Evolutionary conservation across 2,888 invertebrate species (phyloP).

Genomic region (Nomada lathburiana): DNA sequence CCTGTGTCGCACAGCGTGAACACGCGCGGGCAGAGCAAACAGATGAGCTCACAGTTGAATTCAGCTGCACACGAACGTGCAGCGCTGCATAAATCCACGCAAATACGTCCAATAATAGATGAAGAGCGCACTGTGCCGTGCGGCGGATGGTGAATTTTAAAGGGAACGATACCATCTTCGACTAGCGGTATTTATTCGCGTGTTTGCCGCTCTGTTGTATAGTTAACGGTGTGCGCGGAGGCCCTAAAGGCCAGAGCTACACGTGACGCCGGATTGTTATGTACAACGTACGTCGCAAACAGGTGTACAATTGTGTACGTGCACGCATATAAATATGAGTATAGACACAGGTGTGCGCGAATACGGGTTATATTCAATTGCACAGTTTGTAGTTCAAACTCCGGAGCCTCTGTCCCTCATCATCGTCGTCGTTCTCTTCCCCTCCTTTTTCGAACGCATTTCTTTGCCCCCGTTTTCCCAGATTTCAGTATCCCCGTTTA

Average conservation of each 20-base stretch:
- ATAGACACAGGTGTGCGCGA: slow-evolving; percentile 31
- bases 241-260: background rate
- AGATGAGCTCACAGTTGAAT: background rate
- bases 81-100: slow-evolving; percentile 2
- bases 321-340: slow-evolving; percentile 25
- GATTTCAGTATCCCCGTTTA: background rate
- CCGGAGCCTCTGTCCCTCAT: background rate
- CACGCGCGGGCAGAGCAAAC: background rate
- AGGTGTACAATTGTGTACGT: slow-evolving; percentile 9
- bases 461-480: background rate
- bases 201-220: slow-evolving; percentile 8
- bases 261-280: slow-evolving; percentile 22
- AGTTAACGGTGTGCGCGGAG: slow-evolving; percentile 13
- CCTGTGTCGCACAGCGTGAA: background rate
- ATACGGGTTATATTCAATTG: background rate
- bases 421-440: background rate
- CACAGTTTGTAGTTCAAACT: background rate
- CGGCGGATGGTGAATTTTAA: slow-evolving; percentile 13
- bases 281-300: background rate
- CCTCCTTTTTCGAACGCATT: background rate
- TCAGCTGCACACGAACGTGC: background rate
- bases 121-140: slow-evolving; percentile 4
- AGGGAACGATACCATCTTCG: slow-evolving; percentile 13
- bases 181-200: slow-evolving; percentile 1
- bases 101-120: slow-evolving; percentile 9